These are phyloP conservation scores for Cryptotermes secundus DNA, from an alignment of 1,140 invertebrate genomes.

Conservation along the genomic window DNA sequence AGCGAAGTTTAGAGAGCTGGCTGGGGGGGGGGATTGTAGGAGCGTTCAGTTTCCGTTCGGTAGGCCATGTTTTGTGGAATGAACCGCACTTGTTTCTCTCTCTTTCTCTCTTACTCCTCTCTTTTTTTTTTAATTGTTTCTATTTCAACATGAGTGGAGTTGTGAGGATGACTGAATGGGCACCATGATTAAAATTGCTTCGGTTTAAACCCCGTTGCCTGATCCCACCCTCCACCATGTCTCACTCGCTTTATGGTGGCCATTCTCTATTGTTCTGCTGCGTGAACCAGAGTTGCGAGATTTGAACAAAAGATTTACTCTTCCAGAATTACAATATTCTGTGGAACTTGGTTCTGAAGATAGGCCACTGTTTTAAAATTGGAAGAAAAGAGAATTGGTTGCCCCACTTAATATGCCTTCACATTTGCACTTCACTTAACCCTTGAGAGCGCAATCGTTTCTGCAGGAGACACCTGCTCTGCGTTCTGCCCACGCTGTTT, in stretches of 20 bases:
- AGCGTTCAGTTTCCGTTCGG: neutral
- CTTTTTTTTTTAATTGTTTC: neutral
- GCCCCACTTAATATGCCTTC: too few relatives aligned
- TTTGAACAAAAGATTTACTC: neutral
- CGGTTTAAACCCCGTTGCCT: neutral
- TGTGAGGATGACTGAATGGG: neutral
- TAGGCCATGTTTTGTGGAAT: neutral
- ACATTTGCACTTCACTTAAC: too few relatives aligned
- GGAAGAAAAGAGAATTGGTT: too few relatives aligned
- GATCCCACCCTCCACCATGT: neutral
- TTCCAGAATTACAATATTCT: neutral
- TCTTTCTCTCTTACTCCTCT: neutral
- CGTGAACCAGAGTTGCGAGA: neutral
- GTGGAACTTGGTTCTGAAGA: too few relatives aligned
- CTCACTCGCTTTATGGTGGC: neutral
- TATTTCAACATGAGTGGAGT: constrained; percentile 1
- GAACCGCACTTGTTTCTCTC: neutral
- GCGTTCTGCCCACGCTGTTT: too few relatives aligned
- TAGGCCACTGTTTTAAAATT: too few relatives aligned
- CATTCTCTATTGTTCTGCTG: neutral
- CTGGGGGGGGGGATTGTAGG: too few relatives aligned
- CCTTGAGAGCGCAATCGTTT: too few relatives aligned
- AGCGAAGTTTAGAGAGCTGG: neutral
- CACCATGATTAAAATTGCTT: neutral
- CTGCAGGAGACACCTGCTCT: too few relatives aligned